Evolutionary conservation across 2,113 vertebrate genomes (phyloP).

Genomic region (Herpetotheres cachinnans): DNA sequence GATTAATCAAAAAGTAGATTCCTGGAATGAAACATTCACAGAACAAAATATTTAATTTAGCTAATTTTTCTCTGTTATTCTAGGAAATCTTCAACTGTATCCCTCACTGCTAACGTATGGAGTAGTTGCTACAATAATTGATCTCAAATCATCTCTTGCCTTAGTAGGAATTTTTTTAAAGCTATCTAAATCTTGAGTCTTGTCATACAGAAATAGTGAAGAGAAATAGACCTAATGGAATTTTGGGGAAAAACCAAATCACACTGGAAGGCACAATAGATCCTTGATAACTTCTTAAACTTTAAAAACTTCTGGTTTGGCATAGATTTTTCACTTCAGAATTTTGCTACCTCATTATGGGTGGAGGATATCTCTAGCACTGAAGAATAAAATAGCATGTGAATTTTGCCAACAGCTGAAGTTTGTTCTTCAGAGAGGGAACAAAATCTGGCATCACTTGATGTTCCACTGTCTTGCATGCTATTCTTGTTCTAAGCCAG

Average conservation of each 20-base stretch:
- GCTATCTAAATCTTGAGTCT: neutral
- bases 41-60: neutral
- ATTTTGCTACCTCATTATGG: neutral
- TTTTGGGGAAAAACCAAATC: neutral
- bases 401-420: constrained; percentile 37
- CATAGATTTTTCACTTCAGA: neutral
- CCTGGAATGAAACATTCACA: neutral
- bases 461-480: constrained; percentile 65
- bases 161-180: neutral
- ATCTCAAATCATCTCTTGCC: neutral
- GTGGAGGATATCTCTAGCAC: neutral
- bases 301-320: neutral
- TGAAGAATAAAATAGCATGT: constrained; percentile 11
- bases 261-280: neutral
- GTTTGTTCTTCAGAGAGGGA: neutral
- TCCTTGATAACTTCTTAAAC: neutral
- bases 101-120: neutral
- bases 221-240: neutral
- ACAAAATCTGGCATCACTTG: constrained; percentile 31
- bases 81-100: neutral
- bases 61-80: neutral
- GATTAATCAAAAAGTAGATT: neutral
- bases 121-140: neutral
- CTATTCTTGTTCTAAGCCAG: constrained; percentile 36
- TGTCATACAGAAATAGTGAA: neutral